Conservation (phyloP, 2,888 invertebrate species). For the Himalopsyche tibetana region DNA sequence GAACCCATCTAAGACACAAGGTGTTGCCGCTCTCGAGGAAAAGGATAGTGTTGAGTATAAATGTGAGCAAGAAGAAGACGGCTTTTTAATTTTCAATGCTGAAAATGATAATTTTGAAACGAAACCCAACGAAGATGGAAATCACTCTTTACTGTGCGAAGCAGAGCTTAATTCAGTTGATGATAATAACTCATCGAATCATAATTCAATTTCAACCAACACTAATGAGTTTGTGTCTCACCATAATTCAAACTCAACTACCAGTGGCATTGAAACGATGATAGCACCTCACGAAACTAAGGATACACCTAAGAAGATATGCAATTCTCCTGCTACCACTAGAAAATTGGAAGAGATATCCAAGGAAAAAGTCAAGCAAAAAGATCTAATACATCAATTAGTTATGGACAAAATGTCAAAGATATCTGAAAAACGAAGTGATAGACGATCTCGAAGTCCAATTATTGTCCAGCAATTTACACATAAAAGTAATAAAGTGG, state of each 20-base stretch:
- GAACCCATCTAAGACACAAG: not conserved
- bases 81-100: slow-evolving; percentile 24
- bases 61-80: slow-evolving; percentile 29
- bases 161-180: not conserved
- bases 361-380: slow-evolving; percentile 88
- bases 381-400: slow-evolving; percentile 88
- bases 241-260: slow-evolving; percentile 2
- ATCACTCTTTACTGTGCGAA: not conserved
- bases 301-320: slow-evolving; percentile 70
- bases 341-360: slow-evolving; percentile 86
- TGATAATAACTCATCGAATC: slow-evolving; percentile 6
- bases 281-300: slow-evolving; percentile 66
- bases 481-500: not conserved
- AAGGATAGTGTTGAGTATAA: slow-evolving; percentile 9
- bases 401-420: slow-evolving; percentile 87
- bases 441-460: slow-evolving; percentile 76
- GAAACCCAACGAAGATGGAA: slow-evolving; percentile 21
- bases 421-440: slow-evolving; percentile 77
- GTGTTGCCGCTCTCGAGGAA: not conserved
- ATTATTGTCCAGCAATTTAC: slow-evolving; percentile 66
- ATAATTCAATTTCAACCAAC: slow-evolving; percentile 13
- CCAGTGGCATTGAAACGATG: not conserved
- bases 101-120: slow-evolving; percentile 43
- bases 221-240: slow-evolving; percentile 1
- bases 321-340: slow-evolving; percentile 76